Percentiles rank a stretch among this genome's conserved stretches.
Conservation (phyloP, 2,888 invertebrate genomes). For the Incurvaria masculella region DNA sequence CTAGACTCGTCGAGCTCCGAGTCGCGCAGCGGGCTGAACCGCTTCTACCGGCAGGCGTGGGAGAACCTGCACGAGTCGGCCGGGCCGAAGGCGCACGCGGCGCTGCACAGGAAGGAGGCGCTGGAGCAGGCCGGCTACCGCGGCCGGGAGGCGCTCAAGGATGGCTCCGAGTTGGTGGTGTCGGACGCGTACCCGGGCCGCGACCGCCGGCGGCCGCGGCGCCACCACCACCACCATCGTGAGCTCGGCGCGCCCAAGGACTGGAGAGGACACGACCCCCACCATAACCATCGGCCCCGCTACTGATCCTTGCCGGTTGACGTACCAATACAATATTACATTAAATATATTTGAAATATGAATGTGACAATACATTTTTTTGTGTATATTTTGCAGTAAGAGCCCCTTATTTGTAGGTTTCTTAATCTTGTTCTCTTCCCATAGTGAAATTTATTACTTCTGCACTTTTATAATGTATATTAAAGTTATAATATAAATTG, state of each 20-base stretch:
- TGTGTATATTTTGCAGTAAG: too few relatives aligned
- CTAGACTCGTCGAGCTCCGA: slow-evolving; percentile 87
- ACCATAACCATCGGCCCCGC: slow-evolving; percentile 52
- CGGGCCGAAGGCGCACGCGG: slow-evolving; percentile 59
- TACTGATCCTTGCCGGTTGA: too few relatives aligned
- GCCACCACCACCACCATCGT: slow-evolving; percentile 75
- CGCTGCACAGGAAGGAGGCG: slow-evolving; percentile 66
- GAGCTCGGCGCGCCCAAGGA: slow-evolving; percentile 56
- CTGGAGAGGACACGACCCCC: slow-evolving; percentile 56
- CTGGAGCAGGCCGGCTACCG: slow-evolving; percentile 56
- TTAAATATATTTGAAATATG: too few relatives aligned
- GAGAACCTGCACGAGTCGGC: slow-evolving; percentile 86
- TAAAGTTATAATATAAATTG: too few relatives aligned
- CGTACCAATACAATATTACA: too few relatives aligned
- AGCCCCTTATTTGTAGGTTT: too few relatives aligned
- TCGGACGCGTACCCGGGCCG: slow-evolving; percentile 59
- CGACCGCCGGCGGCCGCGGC: slow-evolving; percentile 63
- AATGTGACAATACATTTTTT: too few relatives aligned
- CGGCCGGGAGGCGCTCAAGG: slow-evolving; percentile 57
- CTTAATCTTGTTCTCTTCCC: too few relatives aligned
- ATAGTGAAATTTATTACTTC: too few relatives aligned
- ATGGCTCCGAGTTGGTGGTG: slow-evolving; percentile 75
- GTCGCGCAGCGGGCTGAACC: slow-evolving; percentile 77
- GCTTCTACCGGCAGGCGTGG: slow-evolving; percentile 91
- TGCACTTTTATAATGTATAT: too few relatives aligned